Evolutionary conservation across 2,797 vertebrate genomes (phyloP).

Genomic region (Cebuella pygmaea): DNA sequence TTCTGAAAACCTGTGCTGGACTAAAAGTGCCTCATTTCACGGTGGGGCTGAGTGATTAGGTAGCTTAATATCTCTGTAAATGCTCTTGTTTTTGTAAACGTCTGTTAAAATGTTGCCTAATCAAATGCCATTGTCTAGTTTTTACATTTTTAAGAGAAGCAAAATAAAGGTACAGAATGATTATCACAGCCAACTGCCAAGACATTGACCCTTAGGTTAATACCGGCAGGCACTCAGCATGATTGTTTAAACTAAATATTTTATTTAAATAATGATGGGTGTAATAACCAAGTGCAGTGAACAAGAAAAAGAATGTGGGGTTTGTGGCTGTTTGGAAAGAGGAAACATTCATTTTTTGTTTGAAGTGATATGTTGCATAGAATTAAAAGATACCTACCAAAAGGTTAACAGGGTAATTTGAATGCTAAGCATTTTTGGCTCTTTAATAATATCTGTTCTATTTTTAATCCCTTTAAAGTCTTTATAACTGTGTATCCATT

Average conservation of each 20-base stretch:
- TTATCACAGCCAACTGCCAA: neutral
- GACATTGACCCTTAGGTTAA: neutral
- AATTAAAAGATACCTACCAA: neutral
- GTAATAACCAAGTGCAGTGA: neutral
- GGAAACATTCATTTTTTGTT: neutral
- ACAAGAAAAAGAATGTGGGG: neutral
- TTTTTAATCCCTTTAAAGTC: neutral
- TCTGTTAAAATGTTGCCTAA: neutral
- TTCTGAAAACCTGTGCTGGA: neutral
- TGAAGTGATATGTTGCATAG: neutral
- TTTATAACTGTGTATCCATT: neutral
- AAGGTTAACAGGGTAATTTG: neutral
- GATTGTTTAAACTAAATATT: neutral
- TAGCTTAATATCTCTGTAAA: neutral
- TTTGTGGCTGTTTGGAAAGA: neutral
- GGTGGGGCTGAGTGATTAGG: neutral
- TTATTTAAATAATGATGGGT: slow-evolving; percentile 10
- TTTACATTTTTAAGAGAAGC: slow-evolving; percentile 21
- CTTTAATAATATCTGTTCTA: neutral
- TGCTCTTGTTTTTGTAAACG: slow-evolving; percentile 10
- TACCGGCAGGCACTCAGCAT: neutral
- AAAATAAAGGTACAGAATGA: neutral
- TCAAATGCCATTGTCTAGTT: neutral
- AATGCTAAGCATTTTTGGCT: neutral
- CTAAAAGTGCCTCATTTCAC: neutral